Percentiles rank a stretch among this genome's conserved stretches.
phyloP scores from a whole-genome alignment of 2,113 vertebrate genomes.

The Gambusia holbrooki region DNA sequence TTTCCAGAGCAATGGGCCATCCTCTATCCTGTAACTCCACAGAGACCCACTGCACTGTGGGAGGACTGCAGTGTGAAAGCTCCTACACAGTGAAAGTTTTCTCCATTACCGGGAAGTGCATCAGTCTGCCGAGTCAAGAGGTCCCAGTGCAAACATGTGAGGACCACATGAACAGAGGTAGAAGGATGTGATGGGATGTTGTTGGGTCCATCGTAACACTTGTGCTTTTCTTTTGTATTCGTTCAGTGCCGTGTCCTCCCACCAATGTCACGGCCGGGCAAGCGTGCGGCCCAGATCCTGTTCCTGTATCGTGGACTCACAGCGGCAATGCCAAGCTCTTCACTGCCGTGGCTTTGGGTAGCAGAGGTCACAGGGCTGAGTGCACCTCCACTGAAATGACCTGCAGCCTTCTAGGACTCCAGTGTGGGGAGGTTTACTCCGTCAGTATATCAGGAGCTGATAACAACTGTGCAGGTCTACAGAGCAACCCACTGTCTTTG shows the following conservation, averaged over 20 bases:
- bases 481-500: conserved; percentile 45
- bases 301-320: conserved; percentile 65
- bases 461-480: conserved; percentile 54
- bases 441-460: conserved; percentile 60
- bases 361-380: conserved; percentile 40
- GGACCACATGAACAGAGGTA: background rate
- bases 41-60: conserved; percentile 45
- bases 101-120: conserved; percentile 47
- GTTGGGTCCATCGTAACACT: background rate
- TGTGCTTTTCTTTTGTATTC: background rate
- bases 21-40: conserved; percentile 57
- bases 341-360: conserved; percentile 55
- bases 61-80: conserved; percentile 58
- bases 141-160: conserved; percentile 62
- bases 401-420: conserved; percentile 64
- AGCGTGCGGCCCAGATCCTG: conserved; percentile 43
- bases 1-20: conserved; percentile 46
- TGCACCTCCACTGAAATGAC: conserved; percentile 59
- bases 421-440: conserved; percentile 72
- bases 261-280: conserved; percentile 41
- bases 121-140: conserved; percentile 57
- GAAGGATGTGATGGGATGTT: background rate
- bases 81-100: conserved; percentile 41
- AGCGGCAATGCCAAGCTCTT: conserved; percentile 61
- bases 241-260: conserved; percentile 69